Percentiles rank a stretch among this genome's conserved stretches.
phyloP scores from a whole-genome alignment of 2,113 vertebrate species.

The Plotosus lineatus region DNA sequence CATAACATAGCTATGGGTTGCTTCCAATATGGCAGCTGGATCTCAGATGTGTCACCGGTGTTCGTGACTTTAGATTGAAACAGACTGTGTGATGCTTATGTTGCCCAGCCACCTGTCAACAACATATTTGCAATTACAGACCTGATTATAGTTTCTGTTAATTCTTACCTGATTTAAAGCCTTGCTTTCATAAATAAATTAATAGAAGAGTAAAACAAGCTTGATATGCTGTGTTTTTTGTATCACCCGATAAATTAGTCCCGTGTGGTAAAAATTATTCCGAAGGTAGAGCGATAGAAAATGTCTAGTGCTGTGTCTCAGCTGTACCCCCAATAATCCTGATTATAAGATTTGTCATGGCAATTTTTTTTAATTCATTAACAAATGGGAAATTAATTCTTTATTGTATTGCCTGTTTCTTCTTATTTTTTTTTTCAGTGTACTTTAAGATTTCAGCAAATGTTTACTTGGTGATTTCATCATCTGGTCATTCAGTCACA shows the following conservation, averaged over 20 bases:
- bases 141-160: not conserved
- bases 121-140: not conserved
- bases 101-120: not conserved
- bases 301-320: no score
- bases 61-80: not conserved
- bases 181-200: not conserved
- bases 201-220: not conserved
- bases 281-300: no score
- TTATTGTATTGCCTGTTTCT: not conserved
- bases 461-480: conserved; percentile 55
- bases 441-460: conserved; percentile 33
- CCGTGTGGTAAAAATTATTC: no score
- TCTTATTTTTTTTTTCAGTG: not conserved
- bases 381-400: not conserved
- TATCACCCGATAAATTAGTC: no score
- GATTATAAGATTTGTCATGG: no score
- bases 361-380: no score
- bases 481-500: conserved; percentile 49
- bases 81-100: not conserved
- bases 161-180: not conserved
- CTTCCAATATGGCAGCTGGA: conserved; percentile 17
- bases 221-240: no score
- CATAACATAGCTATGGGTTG: not conserved
- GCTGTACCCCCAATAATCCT: no score
- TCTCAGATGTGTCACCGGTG: not conserved